Evolutionary conservation across 2,113 vertebrate species (phyloP).

Genomic region (Pseudorhombus dupliciocellatus): DNA sequence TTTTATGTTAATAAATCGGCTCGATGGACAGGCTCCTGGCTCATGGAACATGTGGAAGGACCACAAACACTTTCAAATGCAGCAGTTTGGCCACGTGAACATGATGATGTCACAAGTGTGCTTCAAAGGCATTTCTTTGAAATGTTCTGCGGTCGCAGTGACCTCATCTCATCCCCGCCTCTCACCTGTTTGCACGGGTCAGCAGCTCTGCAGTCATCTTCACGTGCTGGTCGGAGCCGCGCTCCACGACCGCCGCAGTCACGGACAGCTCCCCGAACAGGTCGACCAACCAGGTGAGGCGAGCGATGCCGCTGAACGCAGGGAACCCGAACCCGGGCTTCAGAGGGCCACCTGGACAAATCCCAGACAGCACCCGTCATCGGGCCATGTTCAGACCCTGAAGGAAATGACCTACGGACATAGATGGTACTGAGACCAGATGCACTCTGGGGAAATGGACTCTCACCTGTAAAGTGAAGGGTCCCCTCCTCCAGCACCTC

Average conservation of each 20-base stretch:
- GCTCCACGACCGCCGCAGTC: slow-evolving; percentile 81
- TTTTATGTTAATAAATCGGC: too few species aligned
- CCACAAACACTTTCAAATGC: too few species aligned
- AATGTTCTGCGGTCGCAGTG: not conserved
- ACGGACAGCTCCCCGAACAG: slow-evolving; percentile 91
- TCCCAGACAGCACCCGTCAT: not conserved
- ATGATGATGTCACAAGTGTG: too few species aligned
- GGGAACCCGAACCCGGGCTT: slow-evolving; percentile 86
- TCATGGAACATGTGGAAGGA: too few species aligned
- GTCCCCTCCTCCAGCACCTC: slow-evolving; percentile 88
- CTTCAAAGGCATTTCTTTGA: too few species aligned
- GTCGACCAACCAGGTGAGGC: slow-evolving; percentile 92
- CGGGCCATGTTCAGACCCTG: too few species aligned
- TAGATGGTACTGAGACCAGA: too few species aligned
- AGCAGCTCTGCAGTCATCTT: slow-evolving; percentile 89
- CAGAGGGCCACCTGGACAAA: slow-evolving; percentile 76
- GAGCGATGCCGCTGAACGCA: slow-evolving; percentile 89
- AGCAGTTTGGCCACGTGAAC: too few species aligned
- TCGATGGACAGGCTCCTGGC: too few species aligned
- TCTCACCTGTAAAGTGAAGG: slow-evolving; percentile 91
- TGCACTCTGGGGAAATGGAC: too few species aligned
- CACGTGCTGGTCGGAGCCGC: slow-evolving; percentile 79
- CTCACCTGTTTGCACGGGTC: slow-evolving; percentile 85
- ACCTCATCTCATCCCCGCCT: too few species aligned
- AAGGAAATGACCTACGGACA: too few species aligned